Evolutionary conservation across 2,888 invertebrate genomes (phyloP).

Genomic region (Heteromurus nitidus): DNA sequence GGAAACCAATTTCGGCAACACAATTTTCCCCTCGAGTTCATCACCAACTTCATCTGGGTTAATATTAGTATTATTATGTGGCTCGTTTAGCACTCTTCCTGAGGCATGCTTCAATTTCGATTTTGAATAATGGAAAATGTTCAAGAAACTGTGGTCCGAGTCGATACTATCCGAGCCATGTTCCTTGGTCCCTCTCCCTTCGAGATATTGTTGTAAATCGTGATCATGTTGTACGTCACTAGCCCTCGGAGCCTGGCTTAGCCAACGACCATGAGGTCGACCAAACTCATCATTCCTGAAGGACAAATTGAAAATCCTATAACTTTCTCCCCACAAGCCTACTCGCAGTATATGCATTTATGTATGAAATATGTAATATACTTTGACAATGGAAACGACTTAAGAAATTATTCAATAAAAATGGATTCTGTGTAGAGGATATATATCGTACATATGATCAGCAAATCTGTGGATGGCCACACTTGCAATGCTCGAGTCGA

Average conservation of each 20-base stretch:
- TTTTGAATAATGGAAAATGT: constrained; percentile 28
- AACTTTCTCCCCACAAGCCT: no score
- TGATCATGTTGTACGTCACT: constrained; percentile 10
- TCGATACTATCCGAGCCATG: not conserved
- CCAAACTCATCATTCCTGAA: constrained; percentile 29
- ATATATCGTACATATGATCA: constrained; percentile 19
- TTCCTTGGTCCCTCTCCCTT: not conserved
- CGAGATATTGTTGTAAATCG: constrained; percentile 25
- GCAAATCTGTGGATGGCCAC: constrained; percentile 31
- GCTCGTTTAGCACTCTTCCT: not conserved
- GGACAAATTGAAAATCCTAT: no score
- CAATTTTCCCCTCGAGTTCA: not conserved
- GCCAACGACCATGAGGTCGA: constrained; percentile 34
- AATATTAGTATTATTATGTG: not conserved
- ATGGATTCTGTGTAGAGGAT: not conserved
- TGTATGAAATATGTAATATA: not conserved
- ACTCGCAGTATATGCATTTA: no score
- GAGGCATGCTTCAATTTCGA: not conserved
- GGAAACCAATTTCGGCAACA: not conserved
- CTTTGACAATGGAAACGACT: not conserved
- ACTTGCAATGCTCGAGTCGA: constrained; percentile 15
- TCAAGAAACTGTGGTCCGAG: constrained; percentile 10
- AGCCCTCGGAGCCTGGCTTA: not conserved
- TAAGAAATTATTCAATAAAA: not conserved
- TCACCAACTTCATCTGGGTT: no score